A percentile compares a stretch with the other conserved stretches of the same genome.
Conservation (phyloP, 2,113 vertebrate species). For the Clupea harengus region DNA sequence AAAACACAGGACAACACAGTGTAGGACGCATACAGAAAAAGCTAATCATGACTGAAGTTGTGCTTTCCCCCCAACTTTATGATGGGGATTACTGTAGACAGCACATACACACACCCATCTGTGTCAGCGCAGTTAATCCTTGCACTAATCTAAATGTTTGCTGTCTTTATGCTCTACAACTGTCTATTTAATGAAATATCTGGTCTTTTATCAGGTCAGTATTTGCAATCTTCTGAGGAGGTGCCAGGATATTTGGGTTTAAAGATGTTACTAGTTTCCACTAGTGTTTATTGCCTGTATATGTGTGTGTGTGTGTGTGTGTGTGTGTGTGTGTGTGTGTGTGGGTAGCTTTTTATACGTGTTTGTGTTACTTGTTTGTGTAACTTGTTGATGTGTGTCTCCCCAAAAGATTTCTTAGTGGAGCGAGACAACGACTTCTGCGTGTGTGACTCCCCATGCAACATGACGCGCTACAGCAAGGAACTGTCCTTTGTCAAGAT, state of each 20-base stretch:
- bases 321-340: not conserved
- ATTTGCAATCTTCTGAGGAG: not conserved
- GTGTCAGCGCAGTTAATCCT: not conserved
- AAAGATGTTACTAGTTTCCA: not conserved
- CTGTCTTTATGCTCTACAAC: not conserved
- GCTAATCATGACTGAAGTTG: not conserved
- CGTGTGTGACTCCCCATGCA: constrained; percentile 94
- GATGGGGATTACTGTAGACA: not conserved
- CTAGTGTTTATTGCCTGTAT: not conserved
- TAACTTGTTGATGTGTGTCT: constrained; percentile 23
- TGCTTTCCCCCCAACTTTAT: too few species aligned
- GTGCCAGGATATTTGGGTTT: not conserved
- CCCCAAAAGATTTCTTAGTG: constrained; percentile 86
- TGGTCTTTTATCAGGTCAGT: not conserved
- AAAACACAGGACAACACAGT: not conserved
- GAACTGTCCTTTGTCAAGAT: constrained; percentile 99
- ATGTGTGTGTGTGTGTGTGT: not conserved
- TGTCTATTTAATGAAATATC: not conserved
- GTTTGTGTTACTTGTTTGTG: not conserved
- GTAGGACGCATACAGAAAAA: not conserved
- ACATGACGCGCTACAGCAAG: constrained; percentile 93
- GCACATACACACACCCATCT: not conserved
- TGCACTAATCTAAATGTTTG: too few species aligned
- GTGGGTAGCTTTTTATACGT: not conserved
- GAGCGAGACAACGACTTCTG: constrained; percentile 95